phyloP scores from a whole-genome alignment of 1,140 invertebrate genomes.

The Ooceraea biroi region DNA sequence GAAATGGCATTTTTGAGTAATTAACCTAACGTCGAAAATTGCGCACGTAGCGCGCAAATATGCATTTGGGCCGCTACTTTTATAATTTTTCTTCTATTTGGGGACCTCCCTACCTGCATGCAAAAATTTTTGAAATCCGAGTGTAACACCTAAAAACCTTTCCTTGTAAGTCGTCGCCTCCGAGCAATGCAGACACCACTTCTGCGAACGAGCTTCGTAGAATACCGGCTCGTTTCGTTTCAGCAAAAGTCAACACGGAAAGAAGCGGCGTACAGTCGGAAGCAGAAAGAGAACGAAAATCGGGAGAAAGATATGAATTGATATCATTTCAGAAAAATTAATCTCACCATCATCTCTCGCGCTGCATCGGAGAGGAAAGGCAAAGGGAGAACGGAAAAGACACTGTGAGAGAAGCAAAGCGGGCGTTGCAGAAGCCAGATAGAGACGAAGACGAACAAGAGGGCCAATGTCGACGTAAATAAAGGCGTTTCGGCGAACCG shows the following conservation, averaged over 20 bases:
- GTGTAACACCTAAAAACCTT: too few relatives aligned
- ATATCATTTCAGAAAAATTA: too few relatives aligned
- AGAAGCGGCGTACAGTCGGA: not conserved
- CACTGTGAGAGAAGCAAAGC: not conserved
- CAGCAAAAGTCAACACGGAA: conserved; percentile 19
- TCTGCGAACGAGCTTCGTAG: conserved; percentile 12
- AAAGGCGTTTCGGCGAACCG: conserved; percentile 65
- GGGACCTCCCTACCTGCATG: too few relatives aligned
- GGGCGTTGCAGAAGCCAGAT: not conserved
- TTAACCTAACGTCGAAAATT: too few relatives aligned
- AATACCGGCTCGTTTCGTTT: conserved; percentile 13
- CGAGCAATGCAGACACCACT: conserved; percentile 7
- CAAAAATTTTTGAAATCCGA: too few relatives aligned
- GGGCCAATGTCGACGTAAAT: conserved; percentile 53
- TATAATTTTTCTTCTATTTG: too few relatives aligned
- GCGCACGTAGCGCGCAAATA: too few relatives aligned
- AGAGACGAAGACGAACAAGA: not conserved
- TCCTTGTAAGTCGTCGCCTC: not conserved
- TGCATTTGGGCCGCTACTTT: too few relatives aligned
- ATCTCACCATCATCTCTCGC: conserved; percentile 36
- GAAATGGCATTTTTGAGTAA: too few relatives aligned
- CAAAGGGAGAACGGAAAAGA: too few relatives aligned
- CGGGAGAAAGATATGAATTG: too few relatives aligned
- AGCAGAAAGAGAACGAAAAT: not conserved
- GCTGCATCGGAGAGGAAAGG: not conserved